phyloP scores from a whole-genome alignment of 30 jellyfish, hydroid and myxozoan species.

The Catostylus mosaicus region DNA sequence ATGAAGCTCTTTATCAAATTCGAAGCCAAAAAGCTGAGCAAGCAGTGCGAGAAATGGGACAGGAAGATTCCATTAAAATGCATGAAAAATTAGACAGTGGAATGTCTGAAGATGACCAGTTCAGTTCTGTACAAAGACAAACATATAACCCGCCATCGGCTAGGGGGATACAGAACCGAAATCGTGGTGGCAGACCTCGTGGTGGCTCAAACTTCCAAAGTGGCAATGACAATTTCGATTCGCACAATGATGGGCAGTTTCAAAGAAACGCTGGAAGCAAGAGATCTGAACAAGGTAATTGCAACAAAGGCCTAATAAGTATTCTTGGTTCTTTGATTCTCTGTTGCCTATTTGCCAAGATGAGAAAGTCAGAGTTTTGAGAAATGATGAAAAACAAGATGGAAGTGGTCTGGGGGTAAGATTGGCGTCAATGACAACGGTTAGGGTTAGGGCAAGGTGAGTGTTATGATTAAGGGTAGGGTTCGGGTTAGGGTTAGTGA shows the following conservation, averaged over 20 bases:
- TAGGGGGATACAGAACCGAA: conserved; percentile 25
- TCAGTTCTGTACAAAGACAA: conserved; percentile 67
- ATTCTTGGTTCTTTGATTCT: too few relatives aligned
- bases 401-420: too few relatives aligned
- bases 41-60: conserved; percentile 47
- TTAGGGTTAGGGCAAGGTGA: too few relatives aligned
- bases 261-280: conserved; percentile 10
- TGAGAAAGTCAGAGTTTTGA: too few relatives aligned
- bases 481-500: too few relatives aligned
- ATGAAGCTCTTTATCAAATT: conserved; percentile 16
- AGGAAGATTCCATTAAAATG: not conserved
- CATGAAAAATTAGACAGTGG: conserved; percentile 81
- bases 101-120: conserved; percentile 66
- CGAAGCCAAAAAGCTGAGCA: conserved; percentile 49
- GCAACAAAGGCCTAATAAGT: too few relatives aligned
- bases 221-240: conserved; percentile 8
- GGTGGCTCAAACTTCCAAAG: conserved; percentile 9
- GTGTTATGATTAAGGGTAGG: too few relatives aligned
- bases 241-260: conserved; percentile 7
- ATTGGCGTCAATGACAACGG: too few relatives aligned
- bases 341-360: too few relatives aligned
- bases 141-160: conserved; percentile 9
- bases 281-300: conserved; percentile 36
- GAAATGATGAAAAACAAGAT: too few relatives aligned
- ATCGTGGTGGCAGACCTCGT: conserved; percentile 45